Percentiles rank a stretch among this genome's conserved stretches.
phyloP scores from a whole-genome alignment of 2,888 invertebrate species.

The Drosophila kanekoi region DNA sequence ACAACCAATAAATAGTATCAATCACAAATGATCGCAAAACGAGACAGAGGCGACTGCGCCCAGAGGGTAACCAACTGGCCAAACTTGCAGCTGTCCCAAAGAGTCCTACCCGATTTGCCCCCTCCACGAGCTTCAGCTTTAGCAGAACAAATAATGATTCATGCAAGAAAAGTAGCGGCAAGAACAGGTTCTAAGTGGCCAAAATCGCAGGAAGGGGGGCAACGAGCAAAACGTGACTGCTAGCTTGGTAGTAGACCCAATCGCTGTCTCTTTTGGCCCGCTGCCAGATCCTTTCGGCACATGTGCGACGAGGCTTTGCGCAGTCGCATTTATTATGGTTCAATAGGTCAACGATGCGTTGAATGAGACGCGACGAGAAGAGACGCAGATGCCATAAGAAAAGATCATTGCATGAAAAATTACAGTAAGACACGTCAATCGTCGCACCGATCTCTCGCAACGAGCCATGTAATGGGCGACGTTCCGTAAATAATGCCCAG shows the following conservation, averaged over 20 bases:
- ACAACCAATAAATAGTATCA: slow-evolving; percentile 77
- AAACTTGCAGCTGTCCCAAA: slow-evolving; percentile 73
- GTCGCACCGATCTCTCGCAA: slow-evolving; percentile 70
- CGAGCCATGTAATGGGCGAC: slow-evolving; percentile 73
- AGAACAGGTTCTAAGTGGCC: slow-evolving; percentile 67
- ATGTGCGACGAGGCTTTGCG: slow-evolving; percentile 53
- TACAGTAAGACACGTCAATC: slow-evolving; percentile 81
- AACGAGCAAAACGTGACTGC: slow-evolving; percentile 55
- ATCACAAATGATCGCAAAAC: slow-evolving; percentile 76
- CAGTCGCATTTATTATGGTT: slow-evolving; percentile 73
- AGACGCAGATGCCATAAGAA: slow-evolving; percentile 50
- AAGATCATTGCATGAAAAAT: slow-evolving; percentile 79
- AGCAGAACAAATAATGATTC: slow-evolving; percentile 78
- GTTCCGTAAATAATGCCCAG: slow-evolving; percentile 61
- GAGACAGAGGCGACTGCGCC: slow-evolving; percentile 69
- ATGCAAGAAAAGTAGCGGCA: slow-evolving; percentile 77
- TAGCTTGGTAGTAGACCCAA: slow-evolving; percentile 25
- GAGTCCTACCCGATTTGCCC: slow-evolving; percentile 17
- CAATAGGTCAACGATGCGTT: slow-evolving; percentile 85
- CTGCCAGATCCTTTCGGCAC: slow-evolving; percentile 72
- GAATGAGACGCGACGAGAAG: slow-evolving; percentile 61
- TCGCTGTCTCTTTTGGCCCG: slow-evolving; percentile 24
- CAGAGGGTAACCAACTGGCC: slow-evolving; percentile 66
- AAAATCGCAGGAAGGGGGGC: not conserved
- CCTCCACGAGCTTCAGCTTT: slow-evolving; percentile 24